Percentiles rank a stretch among this genome's conserved stretches.
phyloP scores from a whole-genome alignment of 2,113 vertebrate genomes.

The Argyrosomus japonicus region DNA sequence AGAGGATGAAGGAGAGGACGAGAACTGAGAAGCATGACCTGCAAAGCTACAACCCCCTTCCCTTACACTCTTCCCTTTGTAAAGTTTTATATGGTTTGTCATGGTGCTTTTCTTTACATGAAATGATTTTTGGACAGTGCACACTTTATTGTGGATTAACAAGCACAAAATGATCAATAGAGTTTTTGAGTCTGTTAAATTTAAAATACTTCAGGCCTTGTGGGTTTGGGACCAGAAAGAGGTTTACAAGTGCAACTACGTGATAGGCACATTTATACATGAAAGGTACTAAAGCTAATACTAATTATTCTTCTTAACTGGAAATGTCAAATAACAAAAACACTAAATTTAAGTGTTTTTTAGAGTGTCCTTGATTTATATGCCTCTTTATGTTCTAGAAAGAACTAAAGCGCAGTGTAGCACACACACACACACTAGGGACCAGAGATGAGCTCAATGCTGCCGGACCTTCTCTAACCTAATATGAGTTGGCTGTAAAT shows the following conservation, averaged over 20 bases:
- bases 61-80: conserved; percentile 28
- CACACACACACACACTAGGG: not conserved
- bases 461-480: not conserved
- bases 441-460: not conserved
- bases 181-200: not conserved
- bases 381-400: not conserved
- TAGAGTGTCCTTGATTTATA: not conserved
- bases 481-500: conserved; percentile 5
- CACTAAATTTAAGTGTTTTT: not conserved
- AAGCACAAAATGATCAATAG: conserved; percentile 37
- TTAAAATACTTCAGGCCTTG: not conserved
- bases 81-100: conserved; percentile 23
- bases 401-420: conserved; percentile 30
- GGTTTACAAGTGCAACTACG: not conserved
- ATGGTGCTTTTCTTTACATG: conserved; percentile 19
- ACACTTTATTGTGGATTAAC: conserved; percentile 13
- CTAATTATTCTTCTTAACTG: not conserved
- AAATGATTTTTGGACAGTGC: not conserved
- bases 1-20: conserved; percentile 74
- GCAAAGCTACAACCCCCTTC: not conserved
- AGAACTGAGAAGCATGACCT: conserved; percentile 58
- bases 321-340: not conserved
- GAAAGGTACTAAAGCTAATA: not conserved
- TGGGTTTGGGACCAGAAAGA: not conserved
- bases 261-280: conserved; percentile 24